A percentile compares a stretch with the other conserved stretches of the same genome.
These are phyloP conservation scores for Sinopyrophorus schimmeli DNA, from an alignment of 2,888 invertebrate genomes.

Conservation along the genomic window DNA sequence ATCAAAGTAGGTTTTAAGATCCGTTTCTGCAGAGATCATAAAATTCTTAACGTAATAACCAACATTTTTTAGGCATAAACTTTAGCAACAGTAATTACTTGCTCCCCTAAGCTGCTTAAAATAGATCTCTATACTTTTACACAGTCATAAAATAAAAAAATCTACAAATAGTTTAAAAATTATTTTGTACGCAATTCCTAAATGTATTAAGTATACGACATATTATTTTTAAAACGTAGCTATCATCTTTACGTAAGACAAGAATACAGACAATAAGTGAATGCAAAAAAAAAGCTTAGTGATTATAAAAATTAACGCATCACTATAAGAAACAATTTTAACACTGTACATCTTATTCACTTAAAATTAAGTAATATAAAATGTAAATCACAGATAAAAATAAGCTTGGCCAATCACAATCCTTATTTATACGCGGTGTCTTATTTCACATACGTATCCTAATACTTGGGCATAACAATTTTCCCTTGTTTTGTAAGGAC, in stretches of 20 bases:
- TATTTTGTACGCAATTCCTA: slow-evolving; percentile 14
- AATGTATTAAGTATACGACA: slow-evolving; percentile 14
- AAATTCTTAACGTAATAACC: too few species aligned
- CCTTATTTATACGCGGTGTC: slow-evolving; percentile 34
- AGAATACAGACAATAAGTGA: slow-evolving; percentile 13
- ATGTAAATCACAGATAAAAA: slow-evolving; percentile 52
- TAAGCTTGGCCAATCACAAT: slow-evolving; percentile 50
- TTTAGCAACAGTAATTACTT: slow-evolving; percentile 13
- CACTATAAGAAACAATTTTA: slow-evolving; percentile 34
- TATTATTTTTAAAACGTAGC: slow-evolving; percentile 8
- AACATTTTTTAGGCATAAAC: slow-evolving; percentile 9
- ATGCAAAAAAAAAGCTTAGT: slow-evolving; percentile 25
- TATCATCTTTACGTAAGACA: slow-evolving; percentile 10
- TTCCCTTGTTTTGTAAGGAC: slow-evolving; percentile 10
- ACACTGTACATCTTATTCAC: slow-evolving; percentile 40
- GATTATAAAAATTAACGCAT: slow-evolving; percentile 22
- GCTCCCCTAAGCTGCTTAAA: slow-evolving; percentile 16
- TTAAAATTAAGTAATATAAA: slow-evolving; percentile 46
- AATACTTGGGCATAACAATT: slow-evolving; percentile 14
- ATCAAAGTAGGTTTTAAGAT: too few species aligned
- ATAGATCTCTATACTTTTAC: slow-evolving; percentile 4
- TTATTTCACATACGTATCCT: slow-evolving; percentile 24
- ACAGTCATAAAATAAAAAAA: slow-evolving; percentile 4
- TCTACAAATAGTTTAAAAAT: slow-evolving; percentile 1
- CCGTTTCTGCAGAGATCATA: too few species aligned